Base-by-base conservation (phyloP, 1,140 invertebrate genomes). In the Tetranychus urticae region DNA sequence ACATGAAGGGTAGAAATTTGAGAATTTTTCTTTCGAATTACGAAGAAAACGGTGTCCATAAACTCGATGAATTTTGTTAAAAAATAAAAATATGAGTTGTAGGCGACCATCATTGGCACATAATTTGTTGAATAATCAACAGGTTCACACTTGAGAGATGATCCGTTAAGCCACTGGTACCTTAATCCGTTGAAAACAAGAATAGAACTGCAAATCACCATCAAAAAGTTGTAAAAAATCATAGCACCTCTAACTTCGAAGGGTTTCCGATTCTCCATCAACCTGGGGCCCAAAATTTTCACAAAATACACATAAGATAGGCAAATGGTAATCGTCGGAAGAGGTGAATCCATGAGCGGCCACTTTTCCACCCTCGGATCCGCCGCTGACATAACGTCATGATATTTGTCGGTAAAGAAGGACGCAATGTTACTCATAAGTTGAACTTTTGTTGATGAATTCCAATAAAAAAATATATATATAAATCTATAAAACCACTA, bases 311-410 rank as follows among this genome's bases (percentile, higher is more conserved):
- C 85, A n/a, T 58, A 58, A 2, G 37, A 58, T 10, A 58, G 12
- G 33, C 37, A 42, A 45, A 58, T 58, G 1, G 36, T 50, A 4
- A 93, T 69, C 2, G 90, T 94, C n/a, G 90, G 90, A 67, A 84
- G 76, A 34, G 88, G 88, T 62, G 85, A 85, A 58, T 81, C 82
- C 84, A 93, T 90, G 77, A 96, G 80, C 13, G 81, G 74, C 87
- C 88, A 94, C 68, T 82, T 80, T 64, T 81, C 83, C 42, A 94
- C 87, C 63, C 92, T 78, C 34, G 84, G 83, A 81, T 93, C 89
- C 89, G 76, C 46, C 23, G 12, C 12, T 42, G 37, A n/a, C 37
- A 58, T 58, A 14, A 45, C n/a, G 23, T 31, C 37, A 45, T 31
- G 31, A 45, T 58, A 45, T 33, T 52, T 52, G n/a, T 52, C 50